Conservation (phyloP, 2,797 vertebrate genomes). For the Huso huso region DNA sequence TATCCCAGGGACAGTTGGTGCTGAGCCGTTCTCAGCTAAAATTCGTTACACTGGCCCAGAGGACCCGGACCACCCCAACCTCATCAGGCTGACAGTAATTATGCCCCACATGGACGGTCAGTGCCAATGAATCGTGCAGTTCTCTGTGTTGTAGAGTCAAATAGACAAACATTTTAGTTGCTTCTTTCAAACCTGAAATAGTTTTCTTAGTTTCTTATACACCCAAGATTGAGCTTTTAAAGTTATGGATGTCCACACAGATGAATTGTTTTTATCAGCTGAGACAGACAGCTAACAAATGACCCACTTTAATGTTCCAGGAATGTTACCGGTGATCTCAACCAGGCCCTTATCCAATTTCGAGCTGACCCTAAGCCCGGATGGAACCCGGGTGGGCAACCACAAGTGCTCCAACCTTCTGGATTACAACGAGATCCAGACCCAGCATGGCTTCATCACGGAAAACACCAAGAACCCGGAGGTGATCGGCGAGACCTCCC, state of each 20-base stretch:
- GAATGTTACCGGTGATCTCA: slow-evolving; percentile 76
- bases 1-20: slow-evolving; percentile 65
- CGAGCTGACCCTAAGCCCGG: slow-evolving; percentile 71
- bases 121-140: slow-evolving; percentile 4
- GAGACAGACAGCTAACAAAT: background rate
- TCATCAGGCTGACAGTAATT: slow-evolving; percentile 68
- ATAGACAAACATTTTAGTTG: too few relatives aligned
- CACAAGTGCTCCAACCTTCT: slow-evolving; percentile 77
- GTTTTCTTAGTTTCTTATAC: too few relatives aligned
- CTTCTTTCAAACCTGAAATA: too few relatives aligned
- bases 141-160: too few relatives aligned
- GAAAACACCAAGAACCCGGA: slow-evolving; percentile 68
- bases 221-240: too few relatives aligned
- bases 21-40: slow-evolving; percentile 76
- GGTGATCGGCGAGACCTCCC: slow-evolving; percentile 69
- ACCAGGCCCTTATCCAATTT: slow-evolving; percentile 71
- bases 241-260: too few relatives aligned
- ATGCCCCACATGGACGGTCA: slow-evolving; percentile 79
- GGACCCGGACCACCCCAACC: slow-evolving; percentile 67
- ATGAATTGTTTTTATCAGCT: too few relatives aligned
- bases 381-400: slow-evolving; percentile 70
- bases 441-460: slow-evolving; percentile 71
- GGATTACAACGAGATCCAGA: slow-evolving; percentile 76
- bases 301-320: slow-evolving; percentile 30
- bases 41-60: slow-evolving; percentile 68